A percentile compares a stretch with the other conserved stretches of the same genome.
phyloP scores from a whole-genome alignment of 1,140 invertebrate species.

The Trichonephila clavipes region DNA sequence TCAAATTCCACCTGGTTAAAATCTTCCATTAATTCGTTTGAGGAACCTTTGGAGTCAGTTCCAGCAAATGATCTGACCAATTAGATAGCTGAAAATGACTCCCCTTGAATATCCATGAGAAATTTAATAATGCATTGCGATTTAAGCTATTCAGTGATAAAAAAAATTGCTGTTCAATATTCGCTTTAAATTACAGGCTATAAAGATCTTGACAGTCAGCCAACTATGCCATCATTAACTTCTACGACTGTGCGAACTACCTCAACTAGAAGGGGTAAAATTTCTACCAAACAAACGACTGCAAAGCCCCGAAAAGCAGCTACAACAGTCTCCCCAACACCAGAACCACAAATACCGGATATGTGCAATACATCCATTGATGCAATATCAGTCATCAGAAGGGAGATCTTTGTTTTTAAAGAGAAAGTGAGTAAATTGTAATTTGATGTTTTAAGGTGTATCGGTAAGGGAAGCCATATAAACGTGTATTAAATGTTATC shows the following conservation, averaged over 20 bases:
- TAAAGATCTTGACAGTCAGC: constrained; percentile 37
- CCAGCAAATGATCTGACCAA: no score
- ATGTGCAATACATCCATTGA: constrained; percentile 80
- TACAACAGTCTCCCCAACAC: neutral
- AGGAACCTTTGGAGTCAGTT: no score
- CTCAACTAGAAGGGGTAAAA: constrained; percentile 2
- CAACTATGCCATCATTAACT: constrained; percentile 55
- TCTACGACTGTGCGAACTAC: neutral
- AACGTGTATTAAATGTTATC: no score
- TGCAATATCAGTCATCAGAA: constrained; percentile 82
- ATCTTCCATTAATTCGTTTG: no score
- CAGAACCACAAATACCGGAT: constrained; percentile 71
- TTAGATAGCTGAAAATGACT: no score
- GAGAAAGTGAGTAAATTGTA: constrained; percentile 80
- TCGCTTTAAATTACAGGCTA: constrained; percentile 5
- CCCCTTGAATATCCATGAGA: no score
- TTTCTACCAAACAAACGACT: constrained; percentile 1
- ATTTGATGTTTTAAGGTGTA: neutral
- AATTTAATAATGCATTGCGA: no score
- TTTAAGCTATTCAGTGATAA: no score
- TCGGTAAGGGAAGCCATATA: no score
- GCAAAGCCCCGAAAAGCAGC: neutral
- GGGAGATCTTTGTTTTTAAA: constrained; percentile 83
- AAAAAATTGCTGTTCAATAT: no score
- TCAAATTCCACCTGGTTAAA: no score